These are phyloP conservation scores for Anseranas semipalmata DNA, from an alignment of 2,113 vertebrate genomes.

Conservation along the genomic window DNA sequence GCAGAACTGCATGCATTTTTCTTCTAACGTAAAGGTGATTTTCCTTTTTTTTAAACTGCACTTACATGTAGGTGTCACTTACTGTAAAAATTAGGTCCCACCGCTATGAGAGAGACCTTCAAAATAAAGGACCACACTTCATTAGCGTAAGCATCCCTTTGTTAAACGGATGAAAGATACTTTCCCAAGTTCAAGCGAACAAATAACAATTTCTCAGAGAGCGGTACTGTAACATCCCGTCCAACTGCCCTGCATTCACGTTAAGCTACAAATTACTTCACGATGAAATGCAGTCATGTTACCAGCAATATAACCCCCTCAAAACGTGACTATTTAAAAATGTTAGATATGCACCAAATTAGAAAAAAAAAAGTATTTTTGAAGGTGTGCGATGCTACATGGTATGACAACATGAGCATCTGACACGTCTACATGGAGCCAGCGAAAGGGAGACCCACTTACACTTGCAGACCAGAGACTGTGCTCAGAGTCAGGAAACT, in stretches of 20 bases:
- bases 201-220: neutral
- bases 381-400: neutral
- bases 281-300: neutral
- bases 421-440: accelerated
- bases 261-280: neutral
- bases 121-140: neutral
- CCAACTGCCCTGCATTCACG: neutral
- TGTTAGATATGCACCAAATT: neutral
- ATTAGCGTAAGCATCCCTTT: neutral
- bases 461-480: neutral
- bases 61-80: neutral
- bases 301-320: neutral
- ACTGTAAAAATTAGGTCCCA: neutral
- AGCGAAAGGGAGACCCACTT: neutral
- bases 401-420: accelerated
- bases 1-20: neutral
- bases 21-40: neutral
- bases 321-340: neutral
- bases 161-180: neutral
- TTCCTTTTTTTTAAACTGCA: neutral
- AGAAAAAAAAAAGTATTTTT: neutral
- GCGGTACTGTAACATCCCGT: neutral
- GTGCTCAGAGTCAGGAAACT: neutral
- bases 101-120: neutral
- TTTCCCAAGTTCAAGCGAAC: neutral